A percentile compares a stretch with the other conserved stretches of the same genome.
phyloP scores from a whole-genome alignment of 2,797 vertebrate species.

The Scyliorhinus canicula region DNA sequence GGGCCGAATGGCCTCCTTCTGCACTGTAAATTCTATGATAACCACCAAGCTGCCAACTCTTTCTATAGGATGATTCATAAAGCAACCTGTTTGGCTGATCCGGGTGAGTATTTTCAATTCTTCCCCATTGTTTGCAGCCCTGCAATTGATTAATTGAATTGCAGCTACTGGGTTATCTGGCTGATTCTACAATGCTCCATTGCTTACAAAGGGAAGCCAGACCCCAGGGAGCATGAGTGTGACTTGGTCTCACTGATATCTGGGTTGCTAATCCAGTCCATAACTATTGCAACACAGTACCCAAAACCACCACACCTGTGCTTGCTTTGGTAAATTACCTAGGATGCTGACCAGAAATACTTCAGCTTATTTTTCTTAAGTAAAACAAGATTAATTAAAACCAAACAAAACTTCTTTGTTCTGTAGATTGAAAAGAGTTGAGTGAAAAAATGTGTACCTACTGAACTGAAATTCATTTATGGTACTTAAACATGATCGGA shows the following conservation, averaged over 20 bases:
- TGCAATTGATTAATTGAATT: neutral
- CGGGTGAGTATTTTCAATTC: neutral
- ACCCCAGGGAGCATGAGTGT: neutral
- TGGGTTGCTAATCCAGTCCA: neutral
- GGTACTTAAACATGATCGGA: neutral
- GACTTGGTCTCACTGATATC: neutral
- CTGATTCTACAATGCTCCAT: neutral
- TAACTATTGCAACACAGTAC: neutral
- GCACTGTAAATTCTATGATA: too few relatives aligned
- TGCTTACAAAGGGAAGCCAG: neutral
- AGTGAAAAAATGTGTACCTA: neutral
- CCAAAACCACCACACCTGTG: neutral
- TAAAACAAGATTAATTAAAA: slow-evolving; percentile 3
- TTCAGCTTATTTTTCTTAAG: neutral
- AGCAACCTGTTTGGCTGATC: neutral
- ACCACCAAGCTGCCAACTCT: neutral
- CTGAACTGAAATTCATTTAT: neutral
- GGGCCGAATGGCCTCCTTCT: too few relatives aligned
- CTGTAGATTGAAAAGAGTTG: neutral
- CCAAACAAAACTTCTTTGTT: neutral
- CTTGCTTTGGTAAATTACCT: neutral
- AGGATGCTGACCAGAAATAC: neutral
- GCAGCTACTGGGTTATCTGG: neutral
- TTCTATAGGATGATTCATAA: neutral
- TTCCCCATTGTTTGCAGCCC: neutral